Evolutionary conservation across 2,113 vertebrate species (phyloP).

Genomic region (Daubentonia madagascariensis): DNA sequence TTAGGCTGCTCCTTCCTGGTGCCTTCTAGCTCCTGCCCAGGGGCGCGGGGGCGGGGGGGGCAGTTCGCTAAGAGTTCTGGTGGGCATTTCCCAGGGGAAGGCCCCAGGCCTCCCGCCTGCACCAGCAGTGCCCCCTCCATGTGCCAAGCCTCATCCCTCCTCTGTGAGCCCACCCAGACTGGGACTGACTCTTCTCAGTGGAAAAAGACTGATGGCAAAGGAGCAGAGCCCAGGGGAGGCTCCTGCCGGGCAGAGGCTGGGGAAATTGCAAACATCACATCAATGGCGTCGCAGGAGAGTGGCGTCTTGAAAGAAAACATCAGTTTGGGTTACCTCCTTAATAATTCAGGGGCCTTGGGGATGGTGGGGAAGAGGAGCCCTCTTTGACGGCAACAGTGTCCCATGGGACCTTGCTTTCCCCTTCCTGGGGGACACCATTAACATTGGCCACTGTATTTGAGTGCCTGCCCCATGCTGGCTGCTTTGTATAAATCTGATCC

Average conservation of each 20-base stretch:
- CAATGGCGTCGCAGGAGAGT: neutral
- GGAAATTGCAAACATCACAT: neutral
- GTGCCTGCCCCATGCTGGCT: fast-evolving
- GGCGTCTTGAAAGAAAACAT: neutral
- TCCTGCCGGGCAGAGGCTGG: neutral
- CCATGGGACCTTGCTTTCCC: neutral
- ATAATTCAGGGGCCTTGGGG: neutral
- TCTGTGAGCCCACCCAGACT: neutral
- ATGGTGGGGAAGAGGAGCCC: fast-evolving
- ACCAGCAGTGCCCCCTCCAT: neutral
- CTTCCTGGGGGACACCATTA: neutral
- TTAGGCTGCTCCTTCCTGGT: neutral
- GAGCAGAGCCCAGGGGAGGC: neutral
- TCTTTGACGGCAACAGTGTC: fast-evolving
- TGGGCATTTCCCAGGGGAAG: neutral
- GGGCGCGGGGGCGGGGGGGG: fast-evolving
- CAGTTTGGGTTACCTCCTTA: neutral
- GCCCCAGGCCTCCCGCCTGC: fast-evolving
- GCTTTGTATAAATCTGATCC: neutral
- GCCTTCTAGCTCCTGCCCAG: neutral
- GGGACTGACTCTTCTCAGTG: neutral
- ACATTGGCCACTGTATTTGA: fast-evolving
- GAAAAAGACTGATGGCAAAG: neutral
- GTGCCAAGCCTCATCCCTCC: neutral
- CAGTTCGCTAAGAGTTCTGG: neutral